Evolutionary conservation across 2,888 invertebrate species (phyloP).

Genomic region (Plagodis dolabraria): DNA sequence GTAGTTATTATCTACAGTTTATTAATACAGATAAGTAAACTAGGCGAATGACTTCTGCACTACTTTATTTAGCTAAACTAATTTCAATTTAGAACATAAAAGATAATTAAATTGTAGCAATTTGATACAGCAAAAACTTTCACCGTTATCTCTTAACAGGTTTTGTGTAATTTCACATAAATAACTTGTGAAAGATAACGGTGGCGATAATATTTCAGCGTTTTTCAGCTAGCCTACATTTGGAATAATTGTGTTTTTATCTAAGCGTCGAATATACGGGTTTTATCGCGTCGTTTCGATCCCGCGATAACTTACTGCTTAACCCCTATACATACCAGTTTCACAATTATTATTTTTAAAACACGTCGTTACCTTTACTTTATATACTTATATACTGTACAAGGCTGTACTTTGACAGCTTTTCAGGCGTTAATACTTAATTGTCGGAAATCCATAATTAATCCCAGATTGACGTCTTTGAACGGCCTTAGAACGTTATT

Average conservation of each 20-base stretch:
- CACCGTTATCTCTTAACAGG: slow-evolving; percentile 15
- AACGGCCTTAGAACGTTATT: slow-evolving; percentile 42
- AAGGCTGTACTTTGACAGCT: too few relatives aligned
- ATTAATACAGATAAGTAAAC: too few relatives aligned
- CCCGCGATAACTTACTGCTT: slow-evolving; percentile 32
- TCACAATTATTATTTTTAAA: not conserved
- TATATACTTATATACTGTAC: too few relatives aligned
- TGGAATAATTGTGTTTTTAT: slow-evolving; percentile 54
- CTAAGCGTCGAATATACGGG: slow-evolving; percentile 48
- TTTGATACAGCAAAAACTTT: slow-evolving; percentile 13
- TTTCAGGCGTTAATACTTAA: too few relatives aligned
- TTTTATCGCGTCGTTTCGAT: slow-evolving; percentile 43
- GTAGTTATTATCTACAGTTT: too few relatives aligned
- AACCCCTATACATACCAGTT: slow-evolving; percentile 29
- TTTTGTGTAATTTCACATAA: slow-evolving; percentile 30
- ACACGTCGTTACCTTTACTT: too few relatives aligned
- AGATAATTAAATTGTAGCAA: slow-evolving; percentile 8
- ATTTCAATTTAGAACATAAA: too few relatives aligned
- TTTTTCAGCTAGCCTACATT: slow-evolving; percentile 40
- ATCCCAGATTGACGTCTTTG: slow-evolving; percentile 41
- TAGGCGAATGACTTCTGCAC: too few relatives aligned
- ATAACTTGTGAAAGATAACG: slow-evolving; percentile 33
- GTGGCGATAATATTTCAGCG: slow-evolving; percentile 30
- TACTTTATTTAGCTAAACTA: too few relatives aligned
- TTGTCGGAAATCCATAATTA: too few relatives aligned